phyloP scores from a whole-genome alignment of 1,140 invertebrate genomes.

The Drosophila tristis region DNA sequence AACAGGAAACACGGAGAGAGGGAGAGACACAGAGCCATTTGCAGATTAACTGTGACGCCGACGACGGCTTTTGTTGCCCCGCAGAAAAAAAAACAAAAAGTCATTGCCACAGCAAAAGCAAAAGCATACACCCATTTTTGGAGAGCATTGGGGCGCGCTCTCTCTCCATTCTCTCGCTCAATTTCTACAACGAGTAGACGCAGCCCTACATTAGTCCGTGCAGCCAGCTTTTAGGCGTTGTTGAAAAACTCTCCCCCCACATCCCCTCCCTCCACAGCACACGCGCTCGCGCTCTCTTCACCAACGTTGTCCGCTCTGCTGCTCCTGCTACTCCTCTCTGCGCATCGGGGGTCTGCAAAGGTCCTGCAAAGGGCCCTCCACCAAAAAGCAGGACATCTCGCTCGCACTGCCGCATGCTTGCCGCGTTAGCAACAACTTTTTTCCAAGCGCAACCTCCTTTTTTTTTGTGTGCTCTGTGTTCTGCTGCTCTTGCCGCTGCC shows the following conservation, averaged over 20 bases:
- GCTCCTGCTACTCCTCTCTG: background rate
- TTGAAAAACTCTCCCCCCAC: slow-evolving; percentile 48
- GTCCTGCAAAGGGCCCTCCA: slow-evolving; percentile 28
- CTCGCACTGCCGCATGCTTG: slow-evolving; percentile 53
- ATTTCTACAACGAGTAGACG: slow-evolving; percentile 1
- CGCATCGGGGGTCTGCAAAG: slow-evolving; percentile 33
- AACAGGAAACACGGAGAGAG: no score
- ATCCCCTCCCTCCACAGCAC: slow-evolving; percentile 9
- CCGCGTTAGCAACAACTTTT: slow-evolving; percentile 84
- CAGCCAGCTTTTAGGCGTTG: slow-evolving; percentile 68
- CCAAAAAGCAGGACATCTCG: slow-evolving; percentile 39
- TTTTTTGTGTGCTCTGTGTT: slow-evolving; percentile 18
- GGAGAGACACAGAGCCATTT: no score
- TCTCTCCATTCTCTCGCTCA: slow-evolving; percentile 14
- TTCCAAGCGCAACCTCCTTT: slow-evolving; percentile 63
- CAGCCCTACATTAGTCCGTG: slow-evolving; percentile 15
- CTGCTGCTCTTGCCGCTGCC: background rate
- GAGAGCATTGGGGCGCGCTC: no score
- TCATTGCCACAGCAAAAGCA: slow-evolving; percentile 7
- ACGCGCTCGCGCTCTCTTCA: slow-evolving; percentile 13
- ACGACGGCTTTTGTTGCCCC: no score
- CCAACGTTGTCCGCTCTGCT: no score
- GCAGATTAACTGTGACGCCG: no score
- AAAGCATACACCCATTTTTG: slow-evolving; percentile 51
- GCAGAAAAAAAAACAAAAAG: no score